Conservation (phyloP, 2,888 invertebrate genomes). For the Conus canariensis region DNA sequence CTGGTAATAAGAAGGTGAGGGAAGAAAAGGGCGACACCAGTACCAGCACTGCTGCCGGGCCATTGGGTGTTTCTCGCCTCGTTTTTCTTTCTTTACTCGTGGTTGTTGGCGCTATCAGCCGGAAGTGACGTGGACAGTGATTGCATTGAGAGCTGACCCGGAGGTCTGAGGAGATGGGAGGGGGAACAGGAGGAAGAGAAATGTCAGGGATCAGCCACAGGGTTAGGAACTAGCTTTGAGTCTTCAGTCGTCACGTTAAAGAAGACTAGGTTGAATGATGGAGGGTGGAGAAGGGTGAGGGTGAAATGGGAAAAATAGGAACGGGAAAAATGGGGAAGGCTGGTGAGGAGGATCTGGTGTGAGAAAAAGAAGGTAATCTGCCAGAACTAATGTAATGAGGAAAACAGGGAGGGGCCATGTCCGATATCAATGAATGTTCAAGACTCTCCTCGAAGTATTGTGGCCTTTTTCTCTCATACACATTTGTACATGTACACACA, state of each 20-base stretch:
- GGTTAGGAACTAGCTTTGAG: neutral
- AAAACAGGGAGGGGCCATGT: neutral
- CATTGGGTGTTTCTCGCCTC: no score
- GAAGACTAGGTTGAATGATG: neutral
- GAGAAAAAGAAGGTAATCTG: neutral
- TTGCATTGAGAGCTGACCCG: conserved; percentile 22
- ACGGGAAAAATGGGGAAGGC: neutral
- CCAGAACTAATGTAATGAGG: neutral
- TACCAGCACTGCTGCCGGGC: no score
- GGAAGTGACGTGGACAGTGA: conserved; percentile 13
- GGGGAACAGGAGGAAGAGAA: neutral
- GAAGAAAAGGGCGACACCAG: no score
- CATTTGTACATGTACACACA: neutral
- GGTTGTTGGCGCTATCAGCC: neutral
- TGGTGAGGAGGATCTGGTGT: neutral
- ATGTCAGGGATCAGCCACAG: neutral
- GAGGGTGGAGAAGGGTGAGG: neutral
- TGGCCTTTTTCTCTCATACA: neutral
- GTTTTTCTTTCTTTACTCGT: no score
- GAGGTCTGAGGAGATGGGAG: no score
- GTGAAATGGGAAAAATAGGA: neutral
- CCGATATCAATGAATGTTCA: neutral
- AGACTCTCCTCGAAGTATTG: neutral
- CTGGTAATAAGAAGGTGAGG: no score
- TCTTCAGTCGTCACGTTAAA: neutral